Conservation (phyloP, 2,888 invertebrate species). For the Drosophila acutilabella region DNA sequence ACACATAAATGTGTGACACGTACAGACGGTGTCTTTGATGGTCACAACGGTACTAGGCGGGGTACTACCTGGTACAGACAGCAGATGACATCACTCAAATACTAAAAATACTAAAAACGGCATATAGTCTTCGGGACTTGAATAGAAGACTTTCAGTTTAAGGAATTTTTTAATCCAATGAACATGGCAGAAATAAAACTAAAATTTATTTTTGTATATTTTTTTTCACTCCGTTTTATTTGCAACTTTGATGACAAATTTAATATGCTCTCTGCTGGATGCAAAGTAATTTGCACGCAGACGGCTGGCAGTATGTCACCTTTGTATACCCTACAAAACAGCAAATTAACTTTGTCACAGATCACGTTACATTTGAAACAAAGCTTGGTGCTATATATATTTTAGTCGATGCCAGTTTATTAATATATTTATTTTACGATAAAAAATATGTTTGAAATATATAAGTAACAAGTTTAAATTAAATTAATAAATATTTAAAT, state of each 20-base stretch:
- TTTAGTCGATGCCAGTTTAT: too few species aligned
- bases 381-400: too few species aligned
- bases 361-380: too few species aligned
- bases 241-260: constrained; percentile 6
- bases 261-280: constrained; percentile 8
- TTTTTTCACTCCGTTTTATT: constrained; percentile 6
- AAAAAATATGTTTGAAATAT: too few species aligned
- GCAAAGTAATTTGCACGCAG: constrained; percentile 18
- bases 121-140: background rate
- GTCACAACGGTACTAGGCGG: background rate
- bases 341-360: background rate
- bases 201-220: background rate
- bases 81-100: background rate
- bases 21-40: constrained; percentile 15
- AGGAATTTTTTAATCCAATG: background rate
- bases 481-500: too few species aligned
- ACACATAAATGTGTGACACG: constrained; percentile 18
- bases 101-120: background rate
- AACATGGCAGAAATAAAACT: background rate
- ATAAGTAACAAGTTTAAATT: too few species aligned
- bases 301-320: constrained; percentile 13
- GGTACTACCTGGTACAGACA: constrained; percentile 26
- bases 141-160: background rate
- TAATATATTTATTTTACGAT: too few species aligned
- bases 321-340: background rate